phyloP scores from a whole-genome alignment of 2,888 invertebrate species.

The Drosophila mimica region DNA sequence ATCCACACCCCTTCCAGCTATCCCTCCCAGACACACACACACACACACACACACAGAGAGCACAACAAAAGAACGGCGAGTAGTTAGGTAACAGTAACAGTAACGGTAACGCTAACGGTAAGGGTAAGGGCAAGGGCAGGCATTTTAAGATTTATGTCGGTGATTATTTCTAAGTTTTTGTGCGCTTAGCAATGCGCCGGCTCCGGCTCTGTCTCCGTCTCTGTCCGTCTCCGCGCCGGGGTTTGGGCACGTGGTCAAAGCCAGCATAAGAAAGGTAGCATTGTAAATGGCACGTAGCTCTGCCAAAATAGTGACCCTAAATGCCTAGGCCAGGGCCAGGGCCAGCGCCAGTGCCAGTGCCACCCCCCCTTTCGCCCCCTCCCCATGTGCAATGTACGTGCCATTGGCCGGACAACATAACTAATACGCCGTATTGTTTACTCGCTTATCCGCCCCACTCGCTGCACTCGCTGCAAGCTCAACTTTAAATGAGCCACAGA shows the following conservation, averaged over 20 bases:
- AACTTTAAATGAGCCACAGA: neutral
- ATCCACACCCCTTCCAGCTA: constrained; percentile 1
- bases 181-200: constrained; percentile 74
- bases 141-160: constrained; percentile 84
- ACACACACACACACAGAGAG: constrained; percentile 19
- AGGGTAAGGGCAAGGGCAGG: constrained; percentile 15
- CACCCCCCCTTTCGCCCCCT: neutral
- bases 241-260: neutral
- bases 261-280: constrained; percentile 22
- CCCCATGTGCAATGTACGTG: constrained; percentile 3
- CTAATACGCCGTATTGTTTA: constrained; percentile 27
- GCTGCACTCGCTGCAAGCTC: neutral
- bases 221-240: neutral
- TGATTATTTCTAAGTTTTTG: constrained; percentile 84
- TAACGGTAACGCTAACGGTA: neutral
- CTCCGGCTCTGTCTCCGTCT: neutral
- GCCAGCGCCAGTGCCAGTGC: no score
- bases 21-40: constrained; percentile 17
- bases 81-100: constrained; percentile 44
- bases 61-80: constrained; percentile 47
- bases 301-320: constrained; percentile 29
- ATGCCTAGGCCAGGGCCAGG: constrained; percentile 13
- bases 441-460: neutral
- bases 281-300: constrained; percentile 29
- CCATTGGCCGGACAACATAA: constrained; percentile 9